Base-by-base conservation (phyloP, 2,888 invertebrate genomes). In the Scotopteryx bipunctaria region DNA sequence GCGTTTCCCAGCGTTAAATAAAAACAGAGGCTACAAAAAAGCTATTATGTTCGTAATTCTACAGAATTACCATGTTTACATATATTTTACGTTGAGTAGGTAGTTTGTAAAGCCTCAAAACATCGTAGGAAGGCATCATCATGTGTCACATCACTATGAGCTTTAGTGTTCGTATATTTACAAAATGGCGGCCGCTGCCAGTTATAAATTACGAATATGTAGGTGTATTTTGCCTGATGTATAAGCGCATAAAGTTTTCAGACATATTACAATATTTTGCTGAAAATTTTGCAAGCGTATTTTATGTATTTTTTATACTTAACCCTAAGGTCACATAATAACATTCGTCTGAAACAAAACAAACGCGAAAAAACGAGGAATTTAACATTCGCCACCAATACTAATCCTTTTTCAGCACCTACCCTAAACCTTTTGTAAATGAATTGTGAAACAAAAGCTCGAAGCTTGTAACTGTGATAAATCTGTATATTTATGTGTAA, bases 101-200 rank as follows among this genome's bases (percentile, higher is more conserved):
- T 5, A 4, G 1, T 27, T 27, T 27, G 9, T 9, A 27, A 27
- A 14, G 15, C 11, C 17, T 9, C 19, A 19, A 14, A 15, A 25
- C 9, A 38, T 16, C 13, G 27, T 16, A 15, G 16, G 11, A 36
- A 9, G 21, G 6, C 16, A 17, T 29, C 11, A 40, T 9, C 6
- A 31, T 15, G 11, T 11, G 4, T 36, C 52, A 13, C 69, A 57
- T 36, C 67, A 60, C 70, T 67, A 63, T 1, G n/a, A 69, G 58
- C 67, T 61, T 67, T 71, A 69, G 69, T 59, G 63, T 64, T 66
- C 60, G 66, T 69, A 71, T n/a, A n/a, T 67, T 67, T 67, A 59
- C 70, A 67, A 71, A 73, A 73, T 69, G 67, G 66, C 69, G 52
- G 38, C 55, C 40, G 48, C 37, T 33, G 40, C 43, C 40, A 47